A percentile compares a stretch with the other conserved stretches of the same genome.
These are phyloP conservation scores for Pocillopora damicornis DNA, from an alignment of 64 coral and sea anemone genomes.

Conservation along the genomic window DNA sequence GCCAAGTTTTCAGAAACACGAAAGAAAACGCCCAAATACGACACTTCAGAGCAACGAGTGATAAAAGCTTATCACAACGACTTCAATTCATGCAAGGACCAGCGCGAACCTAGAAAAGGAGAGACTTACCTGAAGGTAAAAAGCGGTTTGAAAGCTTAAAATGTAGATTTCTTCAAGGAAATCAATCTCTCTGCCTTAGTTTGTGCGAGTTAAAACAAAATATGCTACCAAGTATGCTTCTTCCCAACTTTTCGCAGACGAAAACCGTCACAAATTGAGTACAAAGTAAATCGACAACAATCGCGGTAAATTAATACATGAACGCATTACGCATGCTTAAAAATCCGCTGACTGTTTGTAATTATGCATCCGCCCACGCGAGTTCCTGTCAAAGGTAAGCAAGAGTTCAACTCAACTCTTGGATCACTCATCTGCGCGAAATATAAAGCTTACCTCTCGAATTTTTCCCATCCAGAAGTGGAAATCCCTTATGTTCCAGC, in stretches of 20 bases:
- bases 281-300: constrained; percentile 36
- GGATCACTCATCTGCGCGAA: too few species aligned
- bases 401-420: too few species aligned
- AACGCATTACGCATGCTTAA: constrained; percentile 13
- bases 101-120: not conserved
- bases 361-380: not conserved
- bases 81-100: constrained; percentile 7
- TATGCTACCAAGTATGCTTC: not conserved
- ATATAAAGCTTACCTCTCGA: too few species aligned
- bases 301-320: constrained; percentile 37
- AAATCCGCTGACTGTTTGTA: constrained; percentile 15
- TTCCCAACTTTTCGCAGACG: constrained; percentile 27
- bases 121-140: constrained; percentile 21
- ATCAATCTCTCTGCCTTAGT: not conserved
- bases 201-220: not conserved
- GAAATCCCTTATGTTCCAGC: too few species aligned
- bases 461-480: too few species aligned
- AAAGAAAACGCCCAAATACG: constrained; percentile 14
- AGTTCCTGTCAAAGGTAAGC: too few species aligned
- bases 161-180: not conserved
- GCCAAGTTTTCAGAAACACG: not conserved
- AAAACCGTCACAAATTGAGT: constrained; percentile 15
- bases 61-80: constrained; percentile 41
- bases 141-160: not conserved
- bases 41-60: not conserved